Evolutionary conservation across 2,888 invertebrate species (phyloP), one percentile per base, ranked within the genome.

Genomic region (Aphodius sticticus): DNA sequence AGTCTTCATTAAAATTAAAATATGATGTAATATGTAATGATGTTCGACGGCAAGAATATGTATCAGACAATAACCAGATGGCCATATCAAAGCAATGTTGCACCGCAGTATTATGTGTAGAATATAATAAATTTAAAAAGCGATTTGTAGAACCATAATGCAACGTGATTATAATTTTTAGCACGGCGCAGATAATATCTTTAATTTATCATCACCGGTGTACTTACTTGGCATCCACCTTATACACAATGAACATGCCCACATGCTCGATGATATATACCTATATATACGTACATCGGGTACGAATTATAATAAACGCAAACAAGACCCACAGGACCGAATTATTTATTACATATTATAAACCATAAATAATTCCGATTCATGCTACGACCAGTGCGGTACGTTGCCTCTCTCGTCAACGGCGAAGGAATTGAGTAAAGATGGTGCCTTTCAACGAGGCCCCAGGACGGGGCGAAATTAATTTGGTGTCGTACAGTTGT

Each of bases 321-420:
- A 74, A 74, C 37, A 74, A 74, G 74, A 35, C 74, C 36, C n/a
- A 74, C 74, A 74, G 37, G 36, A 74, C 36, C n/a, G 15, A 74
- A 74, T 74, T 74, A 74, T 74, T 74, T 74, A 74, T 74, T 74
- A 74, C 36, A 37, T 74, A 74, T 74, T 74, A 74, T 74, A 74
- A 74, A 74, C 74, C 74, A 74, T 74, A 74, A 26, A 74, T 74
- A 74, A 35, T 35, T n/a, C 35, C 71, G 26, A 71, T 71, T 71
- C 71, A 71, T 71, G n/a, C 26, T 26, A 26, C 26, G 26, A 26
- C 26, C 26, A 70, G 71, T 71, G 12, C 36, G 37, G 74, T 74
- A n/a, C 74, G 74, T 74, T 74, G 74, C n/a, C 74, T 35, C 74
- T n/a, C 4, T 35, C 74, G 37, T 35, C 36, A 37, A 71, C 26